Base-by-base conservation (phyloP, 2,888 invertebrate species). In the Neoaliturus tenellus region DNA sequence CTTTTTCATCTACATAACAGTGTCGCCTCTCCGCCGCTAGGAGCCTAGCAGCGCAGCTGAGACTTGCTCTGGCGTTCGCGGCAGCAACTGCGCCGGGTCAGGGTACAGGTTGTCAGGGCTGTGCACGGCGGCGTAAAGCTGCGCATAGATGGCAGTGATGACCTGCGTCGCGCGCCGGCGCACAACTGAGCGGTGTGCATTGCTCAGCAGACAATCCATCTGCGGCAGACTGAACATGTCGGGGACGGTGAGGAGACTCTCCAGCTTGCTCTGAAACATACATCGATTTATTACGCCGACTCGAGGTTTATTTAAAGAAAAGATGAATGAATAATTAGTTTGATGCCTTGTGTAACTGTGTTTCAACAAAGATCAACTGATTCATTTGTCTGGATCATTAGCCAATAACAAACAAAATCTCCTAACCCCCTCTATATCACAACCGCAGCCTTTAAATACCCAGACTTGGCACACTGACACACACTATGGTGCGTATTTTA, bases 211-310 rank as follows among this genome's bases (percentile, higher is more conserved):
- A 80, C 97, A 92, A 89, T 95, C 95, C 85, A 98, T 95, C 92
- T 99, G 98, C 0, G 97, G 96, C 85, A 99, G 90, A 35, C 96
- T 91, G 86, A 97, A 92, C 41, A 95, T 93, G 89, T 98, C 98
- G 17, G 98, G 97, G 89, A 96, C 94, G 20, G 95, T 94, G 81
- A 98, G 91, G 89, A 98, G 96, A 88, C 95, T 94, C 90, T 98
- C 97, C 92, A 99, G 93, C 90, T 98, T 98, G 87, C 94, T 95
- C 95, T 95, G 89, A 71, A 92, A 92, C 85, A 85, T 25, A n/a
- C n/a, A n/a, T n/a, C n/a, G n/a, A n/a, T n/a, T n/a, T n/a, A n/a
- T n/a, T n/a, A n/a, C n/a, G n/a, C n/a, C n/a, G n/a, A n/a, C n/a
- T n/a, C n/a, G n/a, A n/a, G n/a, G n/a, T n/a, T n/a, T n/a, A n/a